phyloP scores from a whole-genome alignment of 2,888 invertebrate genomes.

The Latrodectus hesperus region DNA sequence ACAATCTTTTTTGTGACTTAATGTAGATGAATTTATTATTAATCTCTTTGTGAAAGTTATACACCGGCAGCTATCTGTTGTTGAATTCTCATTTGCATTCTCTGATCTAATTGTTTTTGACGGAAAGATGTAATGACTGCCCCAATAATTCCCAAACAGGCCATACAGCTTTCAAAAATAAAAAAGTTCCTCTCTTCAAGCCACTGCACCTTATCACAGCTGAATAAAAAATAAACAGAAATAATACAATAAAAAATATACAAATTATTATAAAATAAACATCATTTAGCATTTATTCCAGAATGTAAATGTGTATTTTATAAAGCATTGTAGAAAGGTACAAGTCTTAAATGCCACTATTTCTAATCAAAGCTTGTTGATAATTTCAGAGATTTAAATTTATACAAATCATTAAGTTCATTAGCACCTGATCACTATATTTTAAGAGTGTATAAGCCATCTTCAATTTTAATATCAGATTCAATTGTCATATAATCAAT shows the following conservation, averaged over 20 bases:
- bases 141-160: conserved; percentile 81
- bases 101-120: conserved; percentile 81
- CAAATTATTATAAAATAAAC: neutral
- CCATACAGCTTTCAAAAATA: conserved; percentile 85
- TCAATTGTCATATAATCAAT: no score
- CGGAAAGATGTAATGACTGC: conserved; percentile 81
- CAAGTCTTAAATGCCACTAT: no score
- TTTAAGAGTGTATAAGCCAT: no score
- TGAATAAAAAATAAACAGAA: conserved; percentile 10
- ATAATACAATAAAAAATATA: neutral
- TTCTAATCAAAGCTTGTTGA: no score
- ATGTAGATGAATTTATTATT: no score
- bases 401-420: no score
- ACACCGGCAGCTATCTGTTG: conserved; percentile 82
- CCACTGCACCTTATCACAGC: conserved; percentile 87
- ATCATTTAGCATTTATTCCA: neutral
- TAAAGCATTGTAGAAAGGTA: no score
- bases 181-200: conserved; percentile 89
- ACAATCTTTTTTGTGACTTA: no score
- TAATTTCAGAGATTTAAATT: no score
- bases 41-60: conserved; percentile 43
- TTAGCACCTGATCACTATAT: no score
- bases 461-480: no score
- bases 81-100: conserved; percentile 82
- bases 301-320: no score